Base-by-base conservation (phyloP, 2,113 vertebrate species). In the Seriola aureovittata region DNA sequence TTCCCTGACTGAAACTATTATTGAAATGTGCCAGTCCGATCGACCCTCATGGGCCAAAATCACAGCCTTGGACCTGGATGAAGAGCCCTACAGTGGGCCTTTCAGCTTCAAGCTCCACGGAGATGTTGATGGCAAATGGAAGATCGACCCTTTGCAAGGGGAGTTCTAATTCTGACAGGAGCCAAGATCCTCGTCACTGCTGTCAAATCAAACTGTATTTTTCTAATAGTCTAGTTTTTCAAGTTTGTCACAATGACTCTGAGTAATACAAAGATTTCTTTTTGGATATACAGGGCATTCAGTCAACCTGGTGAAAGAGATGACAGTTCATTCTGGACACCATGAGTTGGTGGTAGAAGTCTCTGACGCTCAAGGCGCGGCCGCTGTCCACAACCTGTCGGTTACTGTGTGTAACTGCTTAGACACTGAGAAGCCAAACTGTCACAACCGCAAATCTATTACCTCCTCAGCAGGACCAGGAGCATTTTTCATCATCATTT, bases 371-470 rank as follows among this genome's bases (percentile, higher is more conserved):
- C 93, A 94, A 76, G 92, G 83, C 1, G 1, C 46, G 0, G 29
- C 3, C 2, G 34, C 48, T 21, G 5, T 88, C 1, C 90, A 93
- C 38, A 92, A 87, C 78, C 54, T 95, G 44, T 66, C 92, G 3
- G 82, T 95, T 3, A 90, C 81, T 12, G 94, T 95, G 62, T 95
- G 94, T 8, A 55, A 80, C 36, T 95, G 94, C 80, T 3, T 16
- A 11, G 1, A 86, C 13, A 0, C 42, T 6, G 32, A 23, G 0
- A 55, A 0, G 2, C 65, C 86, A 5, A 64, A 71, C 75, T 95
- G 94, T 62, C n/a, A 5, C 0, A 0, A 0, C 1, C 73, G 17
- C 38, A 70, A 46, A 38, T 4, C n/a, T 13, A 7, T 19, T 0
- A 0, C 21, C 1, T 1, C 62, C 4, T 0, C 21, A 17, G 1